Conservation (phyloP, 2,888 invertebrate genomes). For the Melolontha melolontha region DNA sequence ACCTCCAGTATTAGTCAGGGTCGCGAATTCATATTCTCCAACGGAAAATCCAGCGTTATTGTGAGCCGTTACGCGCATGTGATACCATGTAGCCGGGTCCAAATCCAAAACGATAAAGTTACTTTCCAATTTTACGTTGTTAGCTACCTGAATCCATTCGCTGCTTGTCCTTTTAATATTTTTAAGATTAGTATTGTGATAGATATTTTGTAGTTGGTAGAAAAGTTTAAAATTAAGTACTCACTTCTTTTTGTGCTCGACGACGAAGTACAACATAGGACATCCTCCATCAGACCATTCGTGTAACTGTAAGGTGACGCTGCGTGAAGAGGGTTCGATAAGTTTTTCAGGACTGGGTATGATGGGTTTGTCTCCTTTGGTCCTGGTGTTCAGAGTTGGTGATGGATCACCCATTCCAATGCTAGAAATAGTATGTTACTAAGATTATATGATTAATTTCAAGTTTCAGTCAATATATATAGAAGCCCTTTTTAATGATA, state of each 20-base stretch:
- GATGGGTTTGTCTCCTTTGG: conserved; percentile 93
- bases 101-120: conserved; percentile 92
- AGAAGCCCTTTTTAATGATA: too few species aligned
- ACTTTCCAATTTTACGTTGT: conserved; percentile 90
- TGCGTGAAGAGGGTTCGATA: conserved; percentile 93
- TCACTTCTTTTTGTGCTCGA: conserved; percentile 94
- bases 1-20: conserved; percentile 95
- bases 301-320: conserved; percentile 89
- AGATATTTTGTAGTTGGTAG: too few species aligned
- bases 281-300: conserved; percentile 97
- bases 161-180: conserved; percentile 73
- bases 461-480: too few species aligned
- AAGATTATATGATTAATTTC: too few species aligned
- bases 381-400: conserved; percentile 88
- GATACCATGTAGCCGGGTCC: conserved; percentile 95
- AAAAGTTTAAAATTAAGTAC: conserved; percentile 47
- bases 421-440: conserved; percentile 63
- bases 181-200: background rate
- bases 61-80: conserved; percentile 90
- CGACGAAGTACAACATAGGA: conserved; percentile 94
- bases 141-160: conserved; percentile 95
- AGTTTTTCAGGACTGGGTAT: conserved; percentile 91
- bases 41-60: conserved; percentile 97
- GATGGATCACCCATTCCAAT: conserved; percentile 94
- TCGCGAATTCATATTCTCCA: conserved; percentile 95